Conservation (phyloP, 2,113 vertebrate genomes). For the Columba janthina region DNA sequence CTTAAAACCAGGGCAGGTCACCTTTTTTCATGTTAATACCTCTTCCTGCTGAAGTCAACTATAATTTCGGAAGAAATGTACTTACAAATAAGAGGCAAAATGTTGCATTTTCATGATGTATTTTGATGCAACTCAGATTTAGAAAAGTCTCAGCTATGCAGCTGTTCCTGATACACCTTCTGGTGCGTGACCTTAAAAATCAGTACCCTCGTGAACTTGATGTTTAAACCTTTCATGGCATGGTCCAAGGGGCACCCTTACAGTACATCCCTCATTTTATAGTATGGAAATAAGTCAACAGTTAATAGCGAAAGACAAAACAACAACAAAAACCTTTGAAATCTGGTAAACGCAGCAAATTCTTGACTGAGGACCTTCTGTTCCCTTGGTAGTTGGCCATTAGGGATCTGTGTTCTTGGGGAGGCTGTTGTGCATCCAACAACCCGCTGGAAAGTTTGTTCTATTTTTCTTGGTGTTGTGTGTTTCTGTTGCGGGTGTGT, state of each 20-base stretch:
- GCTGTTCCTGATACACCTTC: neutral
- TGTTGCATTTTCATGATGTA: neutral
- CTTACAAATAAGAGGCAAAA: accelerated
- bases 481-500: too few species aligned
- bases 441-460: neutral
- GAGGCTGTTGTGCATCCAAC: neutral
- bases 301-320: neutral
- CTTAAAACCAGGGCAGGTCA: neutral
- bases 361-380: too few species aligned
- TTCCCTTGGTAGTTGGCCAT: neutral
- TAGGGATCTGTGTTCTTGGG: neutral
- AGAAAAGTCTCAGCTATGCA: neutral
- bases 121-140: accelerated
- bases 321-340: accelerated
- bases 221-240: neutral
- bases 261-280: accelerated
- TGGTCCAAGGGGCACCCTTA: neutral
- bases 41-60: neutral
- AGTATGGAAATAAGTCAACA: neutral
- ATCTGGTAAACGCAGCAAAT: neutral
- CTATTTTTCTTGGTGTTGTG: too few species aligned
- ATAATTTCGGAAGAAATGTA: neutral
- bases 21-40: neutral
- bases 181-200: neutral
- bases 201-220: too few species aligned